Evolutionary conservation across 1,140 invertebrate species (phyloP), one percentile per base, ranked within the genome.

Genomic region (Thrips palmi): DNA sequence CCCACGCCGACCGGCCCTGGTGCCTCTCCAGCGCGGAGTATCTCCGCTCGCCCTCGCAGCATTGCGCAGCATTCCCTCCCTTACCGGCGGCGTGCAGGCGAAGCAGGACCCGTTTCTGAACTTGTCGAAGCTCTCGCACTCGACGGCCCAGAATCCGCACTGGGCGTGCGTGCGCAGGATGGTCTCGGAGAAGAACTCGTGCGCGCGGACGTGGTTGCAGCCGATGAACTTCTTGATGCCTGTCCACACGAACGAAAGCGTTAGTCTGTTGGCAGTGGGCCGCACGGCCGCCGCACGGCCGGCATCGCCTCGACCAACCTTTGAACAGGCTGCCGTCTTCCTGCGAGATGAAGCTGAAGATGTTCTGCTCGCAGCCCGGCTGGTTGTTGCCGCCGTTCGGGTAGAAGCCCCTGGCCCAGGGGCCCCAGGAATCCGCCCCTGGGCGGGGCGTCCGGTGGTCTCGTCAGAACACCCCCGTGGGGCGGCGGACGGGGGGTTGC

Each of bases 321-420:
- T 59, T 60, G 43, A 74, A 59, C 40, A 74, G 59, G 41, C 71
- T 72, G 33, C 67, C 74, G 15, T 71, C 62, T 51, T 73, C 67
- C 28, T 68, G 58, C 24, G 66, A 67, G 29, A 82, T 71, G 4
- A 71, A 73, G 33, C 79, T 66, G 33, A 71, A 58, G 12, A 80
- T 65, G 15, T 70, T 71, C 43, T 74, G 67, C 44, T 70, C 71
- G 51, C 86, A 91, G 1, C 86, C 86, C 0, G 86, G 86, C 54
- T 89, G 86, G 42, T 74, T 69, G 4, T 69, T 66, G 0, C 86
- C 86, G 0, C 83, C 82, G 48, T 91, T 92, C 0, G 85, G 85
- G 54, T 77, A 91, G 58, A 87, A 92, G 55, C 92, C 87, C 1
- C n/a, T n/a, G n/a, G n/a, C n/a, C n/a, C n/a, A n/a, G n/a, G n/a